phyloP scores from a whole-genome alignment of 2,888 invertebrate genomes.

The Drosophila lutescens region DNA sequence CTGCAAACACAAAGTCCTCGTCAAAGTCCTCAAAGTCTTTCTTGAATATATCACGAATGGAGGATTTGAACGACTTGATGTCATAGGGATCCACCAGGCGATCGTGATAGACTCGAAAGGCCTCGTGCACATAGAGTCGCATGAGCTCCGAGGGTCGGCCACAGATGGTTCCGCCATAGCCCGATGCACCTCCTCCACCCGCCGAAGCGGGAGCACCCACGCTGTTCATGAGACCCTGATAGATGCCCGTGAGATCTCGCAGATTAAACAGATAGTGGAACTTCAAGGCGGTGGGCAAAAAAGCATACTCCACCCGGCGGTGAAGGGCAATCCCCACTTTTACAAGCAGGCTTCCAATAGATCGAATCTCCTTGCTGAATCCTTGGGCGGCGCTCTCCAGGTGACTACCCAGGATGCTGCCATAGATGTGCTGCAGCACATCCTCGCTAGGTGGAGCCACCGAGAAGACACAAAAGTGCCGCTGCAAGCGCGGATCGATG shows the following conservation, averaged over 20 bases:
- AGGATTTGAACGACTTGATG: constrained; percentile 89
- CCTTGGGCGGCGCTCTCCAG: constrained; percentile 88
- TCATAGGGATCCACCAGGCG: constrained; percentile 93
- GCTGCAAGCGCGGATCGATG: constrained; percentile 94
- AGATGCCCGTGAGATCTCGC: constrained; percentile 96
- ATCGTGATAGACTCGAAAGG: constrained; percentile 95
- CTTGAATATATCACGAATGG: constrained; percentile 91
- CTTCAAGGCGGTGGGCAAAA: constrained; percentile 96
- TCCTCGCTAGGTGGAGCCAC: constrained; percentile 92
- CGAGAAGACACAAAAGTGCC: constrained; percentile 94
- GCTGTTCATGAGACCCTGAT: constrained; percentile 95
- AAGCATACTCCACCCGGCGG: constrained; percentile 89
- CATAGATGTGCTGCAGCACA: constrained; percentile 93
- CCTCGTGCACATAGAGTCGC: constrained; percentile 95
- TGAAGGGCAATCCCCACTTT: constrained; percentile 91
- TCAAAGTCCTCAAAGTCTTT: constrained; percentile 92
- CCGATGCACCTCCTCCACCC: constrained; percentile 45
- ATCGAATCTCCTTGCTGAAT: constrained; percentile 85
- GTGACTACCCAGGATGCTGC: constrained; percentile 91
- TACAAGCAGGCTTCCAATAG: constrained; percentile 84
- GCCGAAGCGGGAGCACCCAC: constrained; percentile 86
- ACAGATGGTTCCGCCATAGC: constrained; percentile 83
- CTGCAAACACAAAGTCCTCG: constrained; percentile 89
- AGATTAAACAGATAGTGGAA: constrained; percentile 98
- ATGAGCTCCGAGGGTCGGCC: constrained; percentile 90